Percentiles rank a stretch among this genome's conserved stretches.
Conservation (phyloP, 2,888 invertebrate genomes). For the Melangyna quadrimaculata region DNA sequence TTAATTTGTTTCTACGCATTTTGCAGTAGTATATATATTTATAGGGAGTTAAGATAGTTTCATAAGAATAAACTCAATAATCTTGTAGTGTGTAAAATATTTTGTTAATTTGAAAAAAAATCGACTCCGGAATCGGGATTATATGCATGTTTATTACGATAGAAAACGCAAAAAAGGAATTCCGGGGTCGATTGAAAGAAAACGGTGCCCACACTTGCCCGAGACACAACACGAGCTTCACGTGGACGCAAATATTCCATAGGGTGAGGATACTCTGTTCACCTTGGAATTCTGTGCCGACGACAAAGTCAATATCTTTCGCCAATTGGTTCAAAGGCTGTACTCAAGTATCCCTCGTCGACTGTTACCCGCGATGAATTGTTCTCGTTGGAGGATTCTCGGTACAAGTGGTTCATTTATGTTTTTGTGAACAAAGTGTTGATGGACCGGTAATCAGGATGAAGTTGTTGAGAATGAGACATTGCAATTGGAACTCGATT, state of each 20-base stretch:
- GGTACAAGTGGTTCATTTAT: conserved; percentile 97
- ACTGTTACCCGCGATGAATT: conserved; percentile 97
- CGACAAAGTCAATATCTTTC: conserved; percentile 92
- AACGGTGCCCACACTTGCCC: conserved; percentile 95
- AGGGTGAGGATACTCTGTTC: too few relatives aligned
- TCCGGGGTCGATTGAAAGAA: conserved; percentile 94
- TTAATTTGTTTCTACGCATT: too few relatives aligned
- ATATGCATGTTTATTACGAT: too few relatives aligned
- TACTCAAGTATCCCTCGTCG: conserved; percentile 95
- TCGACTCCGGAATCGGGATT: too few relatives aligned
- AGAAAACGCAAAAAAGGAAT: too few relatives aligned
- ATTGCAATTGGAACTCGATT: conserved; percentile 97
- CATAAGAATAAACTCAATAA: too few relatives aligned
- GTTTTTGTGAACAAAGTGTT: conserved; percentile 98
- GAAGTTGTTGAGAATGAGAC: conserved; percentile 98
- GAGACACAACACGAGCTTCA: conserved; percentile 95
- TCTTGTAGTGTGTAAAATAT: too few relatives aligned
- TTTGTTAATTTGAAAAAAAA: too few relatives aligned
- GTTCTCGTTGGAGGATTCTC: conserved; percentile 96
- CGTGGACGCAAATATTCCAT: too few relatives aligned
- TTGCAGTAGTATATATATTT: too few relatives aligned
- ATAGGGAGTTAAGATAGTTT: too few relatives aligned
- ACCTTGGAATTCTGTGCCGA: too few relatives aligned
- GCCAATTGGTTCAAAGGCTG: conserved; percentile 97
- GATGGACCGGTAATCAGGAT: conserved; percentile 98